Base-by-base conservation (phyloP, 2,888 invertebrate species). In the Colletes collaris region DNA sequence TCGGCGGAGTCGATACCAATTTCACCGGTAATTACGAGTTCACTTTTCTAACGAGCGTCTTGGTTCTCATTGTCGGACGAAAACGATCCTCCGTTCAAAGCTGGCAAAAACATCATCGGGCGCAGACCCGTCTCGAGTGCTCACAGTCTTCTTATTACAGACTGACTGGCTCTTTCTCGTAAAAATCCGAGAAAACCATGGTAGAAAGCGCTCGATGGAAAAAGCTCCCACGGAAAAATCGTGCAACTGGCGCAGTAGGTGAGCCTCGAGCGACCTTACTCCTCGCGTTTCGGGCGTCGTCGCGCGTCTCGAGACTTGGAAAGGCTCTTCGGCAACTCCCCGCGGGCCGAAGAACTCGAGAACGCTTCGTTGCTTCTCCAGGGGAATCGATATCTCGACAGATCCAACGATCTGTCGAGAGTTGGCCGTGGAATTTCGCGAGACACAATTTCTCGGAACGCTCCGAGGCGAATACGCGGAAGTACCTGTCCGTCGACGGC, bases 1-100 rank as follows among this genome's bases (percentile, higher is more conserved):
- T 82, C 84, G 84, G 72, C 76, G 65, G 69, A 79, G 82, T 84
- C 74, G 84, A 76, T 84, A 74, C 82, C 76, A 63, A 84, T 76
- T 81, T 83, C 81, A 71, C 63, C 66, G 69, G 65, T 83, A 84
- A 84, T 84, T 84, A 84, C 8, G 81, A 77, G 68, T 73, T 75
- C 70, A 75, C 74, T 71, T 80, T 82, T 79, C 78, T 62, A 67
- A 68, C 70, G 73, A 79, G 59, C 64, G 56, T 74, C 72, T 70
- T 8, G 4, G 40, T n/a, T 40, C 59, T 59, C 27, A 19, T 66
- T 60, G 72, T 27, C 56, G 37, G 0, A 11, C 49, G 50, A 37
- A 55, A 65, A 35, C 65, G 65, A 62, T 79, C 49, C 65, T 16
- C 44, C 66, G 76, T 77, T 67, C 59, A 46, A 63, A 53, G n/a